Conservation (phyloP, 2,888 invertebrate genomes). For the Xanthia togata region DNA sequence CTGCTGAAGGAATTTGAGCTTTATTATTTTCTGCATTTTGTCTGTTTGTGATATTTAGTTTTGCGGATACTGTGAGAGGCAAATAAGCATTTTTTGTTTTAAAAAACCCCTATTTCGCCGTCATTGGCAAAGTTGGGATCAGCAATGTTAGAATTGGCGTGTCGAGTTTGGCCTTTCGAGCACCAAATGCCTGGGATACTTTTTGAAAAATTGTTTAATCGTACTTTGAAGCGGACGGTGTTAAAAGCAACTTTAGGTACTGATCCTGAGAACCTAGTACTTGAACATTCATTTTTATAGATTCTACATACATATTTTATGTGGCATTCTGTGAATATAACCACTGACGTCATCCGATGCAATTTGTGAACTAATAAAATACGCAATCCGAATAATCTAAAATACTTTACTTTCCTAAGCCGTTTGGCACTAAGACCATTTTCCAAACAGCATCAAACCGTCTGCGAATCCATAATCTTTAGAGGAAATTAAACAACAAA, state of each 20-base stretch:
- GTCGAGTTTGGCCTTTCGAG: conserved; percentile 24
- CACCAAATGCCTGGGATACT: conserved; percentile 38
- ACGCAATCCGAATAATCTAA: not conserved
- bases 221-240: conserved; percentile 21
- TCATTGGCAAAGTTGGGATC: conserved; percentile 42
- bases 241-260: conserved; percentile 14
- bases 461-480: conserved; percentile 72
- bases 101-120: conserved; percentile 40
- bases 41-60: conserved; percentile 30
- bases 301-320: not conserved
- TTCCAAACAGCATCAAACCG: conserved; percentile 25
- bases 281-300: not conserved
- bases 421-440: not conserved
- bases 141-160: conserved; percentile 41
- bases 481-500: conserved; percentile 78
- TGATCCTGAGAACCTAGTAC: not conserved
- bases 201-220: conserved; percentile 40
- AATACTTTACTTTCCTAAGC: not conserved
- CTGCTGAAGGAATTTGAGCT: conserved; percentile 36
- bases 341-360: not conserved
- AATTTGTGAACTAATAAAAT: not conserved
- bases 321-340: not conserved
- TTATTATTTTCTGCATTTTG: conserved; percentile 37
- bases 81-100: conserved; percentile 8
- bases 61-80: conserved; percentile 2